These are phyloP conservation scores for Acanthochromis polyacanthus DNA, from an alignment of 2,113 vertebrate genomes.

Conservation along the genomic window DNA sequence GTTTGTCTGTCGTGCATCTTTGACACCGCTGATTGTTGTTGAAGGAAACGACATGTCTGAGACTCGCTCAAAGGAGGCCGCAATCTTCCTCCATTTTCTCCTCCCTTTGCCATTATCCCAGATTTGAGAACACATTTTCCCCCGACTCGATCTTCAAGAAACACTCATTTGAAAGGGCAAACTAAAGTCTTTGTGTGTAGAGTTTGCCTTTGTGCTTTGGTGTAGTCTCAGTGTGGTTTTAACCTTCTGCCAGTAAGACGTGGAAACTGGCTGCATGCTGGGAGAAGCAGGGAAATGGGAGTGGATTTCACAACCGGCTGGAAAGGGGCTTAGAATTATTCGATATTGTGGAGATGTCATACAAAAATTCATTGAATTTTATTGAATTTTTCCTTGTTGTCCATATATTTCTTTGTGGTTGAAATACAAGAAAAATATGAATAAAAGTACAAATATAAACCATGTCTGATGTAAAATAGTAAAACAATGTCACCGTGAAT, in stretches of 20 bases:
- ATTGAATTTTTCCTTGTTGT: too few relatives aligned
- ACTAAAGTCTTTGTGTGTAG: not conserved
- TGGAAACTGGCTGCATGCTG: slow-evolving; percentile 1
- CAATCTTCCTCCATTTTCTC: not conserved
- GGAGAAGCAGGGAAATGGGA: too few relatives aligned
- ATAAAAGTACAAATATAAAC: too few relatives aligned
- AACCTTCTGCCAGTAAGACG: slow-evolving; percentile 4
- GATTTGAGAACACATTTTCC: slow-evolving; percentile 3
- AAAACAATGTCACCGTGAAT: too few relatives aligned
- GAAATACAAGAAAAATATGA: too few relatives aligned
- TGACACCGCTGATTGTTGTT: slow-evolving; percentile 32
- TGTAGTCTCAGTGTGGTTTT: not conserved
- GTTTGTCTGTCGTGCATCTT: slow-evolving; percentile 48
- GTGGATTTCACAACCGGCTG: not conserved
- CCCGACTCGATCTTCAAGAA: not conserved
- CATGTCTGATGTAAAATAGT: too few relatives aligned
- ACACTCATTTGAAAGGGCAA: slow-evolving; percentile 6
- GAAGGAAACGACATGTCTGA: slow-evolving; percentile 6
- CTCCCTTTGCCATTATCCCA: not conserved
- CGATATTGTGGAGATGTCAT: not conserved
- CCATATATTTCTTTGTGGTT: too few relatives aligned
- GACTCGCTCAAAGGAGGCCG: not conserved
- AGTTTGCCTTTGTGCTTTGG: not conserved
- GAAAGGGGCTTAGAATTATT: not conserved
- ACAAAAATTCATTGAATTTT: too few relatives aligned